Conservation (phyloP, 1,140 invertebrate species). For the Drosophila neocordata region DNA sequence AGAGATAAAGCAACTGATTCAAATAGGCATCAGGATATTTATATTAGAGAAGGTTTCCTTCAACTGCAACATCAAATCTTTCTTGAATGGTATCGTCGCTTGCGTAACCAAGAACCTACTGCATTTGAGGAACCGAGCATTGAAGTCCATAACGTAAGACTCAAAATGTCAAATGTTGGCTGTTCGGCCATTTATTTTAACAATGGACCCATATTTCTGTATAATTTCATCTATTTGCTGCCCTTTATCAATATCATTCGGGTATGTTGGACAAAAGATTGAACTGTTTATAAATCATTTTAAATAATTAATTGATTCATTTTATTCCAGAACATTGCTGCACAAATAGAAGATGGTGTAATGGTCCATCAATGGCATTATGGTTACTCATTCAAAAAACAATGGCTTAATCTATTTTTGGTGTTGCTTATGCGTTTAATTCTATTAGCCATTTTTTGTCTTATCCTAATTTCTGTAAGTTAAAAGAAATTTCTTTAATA, state of each 20-base stretch:
- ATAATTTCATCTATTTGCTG: slow-evolving; percentile 60
- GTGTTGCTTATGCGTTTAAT: slow-evolving; percentile 52
- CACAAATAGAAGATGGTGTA: slow-evolving; percentile 58
- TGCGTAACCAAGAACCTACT: background rate
- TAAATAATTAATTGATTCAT: background rate
- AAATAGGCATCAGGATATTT: slow-evolving; percentile 53
- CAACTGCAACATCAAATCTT: slow-evolving; percentile 66
- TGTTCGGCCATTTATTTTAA: slow-evolving; percentile 35
- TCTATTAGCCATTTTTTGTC: slow-evolving; percentile 19
- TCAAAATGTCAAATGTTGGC: slow-evolving; percentile 27
- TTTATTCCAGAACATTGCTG: slow-evolving; percentile 48
- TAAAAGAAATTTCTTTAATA: background rate
- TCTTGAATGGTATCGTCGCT: slow-evolving; percentile 39
- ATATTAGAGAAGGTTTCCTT: slow-evolving; percentile 67
- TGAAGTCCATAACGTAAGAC: slow-evolving; percentile 41
- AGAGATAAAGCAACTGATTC: slow-evolving; percentile 41
- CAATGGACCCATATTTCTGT: slow-evolving; percentile 53
- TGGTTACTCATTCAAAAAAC: slow-evolving; percentile 46
- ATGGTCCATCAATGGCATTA: slow-evolving; percentile 74
- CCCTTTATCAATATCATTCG: slow-evolving; percentile 63
- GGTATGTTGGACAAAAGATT: slow-evolving; percentile 36
- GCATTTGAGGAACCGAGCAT: slow-evolving; percentile 29
- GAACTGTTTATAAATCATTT: background rate
- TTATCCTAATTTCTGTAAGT: slow-evolving; percentile 48
- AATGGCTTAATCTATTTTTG: slow-evolving; percentile 50